Base-by-base conservation (phyloP, 2,113 vertebrate genomes). In the Pimephales promelas region DNA sequence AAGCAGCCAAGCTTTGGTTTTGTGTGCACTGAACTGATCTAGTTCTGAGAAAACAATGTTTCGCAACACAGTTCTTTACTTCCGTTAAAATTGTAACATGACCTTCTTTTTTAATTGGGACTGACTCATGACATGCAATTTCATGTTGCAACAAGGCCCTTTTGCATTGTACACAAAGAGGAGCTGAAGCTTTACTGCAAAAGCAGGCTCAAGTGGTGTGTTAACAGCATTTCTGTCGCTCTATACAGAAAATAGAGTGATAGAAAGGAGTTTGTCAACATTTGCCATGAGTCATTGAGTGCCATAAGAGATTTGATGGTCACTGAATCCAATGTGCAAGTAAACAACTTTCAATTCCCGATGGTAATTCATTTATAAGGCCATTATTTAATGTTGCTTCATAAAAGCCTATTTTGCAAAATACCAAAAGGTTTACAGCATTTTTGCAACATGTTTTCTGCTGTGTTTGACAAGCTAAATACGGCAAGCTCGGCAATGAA, bases 1-100 rank as follows among this genome's bases (percentile, higher is more conserved):
- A 80, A 77, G 36, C 26, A 22, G 11, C 43, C 24, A 18, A 64
- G 66, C 43, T 52, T 62, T 28, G 64, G 45, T 61, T 79, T 66
- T 74, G 31, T 13, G 52, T 59, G n/a, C 66, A 34, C 6, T 62
- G 22, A 47, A 62, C 2, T 49, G 56, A 61, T 70, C 20, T 70
- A 81, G 45, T 81, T 70, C 61, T 70, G 31, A 54, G 22, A 62
- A 31, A 26, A 7, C 11, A 26, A 10, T 16, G 56, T 28, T 79
- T 62, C 10, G 5, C 28, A 43, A 36, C 57, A n/a, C 28, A 75
- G 13, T 36, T 78, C 75, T 72, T n/a, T 45, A 14, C 40, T 78
- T 59, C 26, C 54, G 7, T 43, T 78, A 43, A 9, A 43, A 59
- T 40, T 43, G 40, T n/a, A 78, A 59, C 24, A 59, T 26, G 20